Evolutionary conservation across 2,113 vertebrate genomes (phyloP).

Genomic region (Ardeotis arabs): DNA sequence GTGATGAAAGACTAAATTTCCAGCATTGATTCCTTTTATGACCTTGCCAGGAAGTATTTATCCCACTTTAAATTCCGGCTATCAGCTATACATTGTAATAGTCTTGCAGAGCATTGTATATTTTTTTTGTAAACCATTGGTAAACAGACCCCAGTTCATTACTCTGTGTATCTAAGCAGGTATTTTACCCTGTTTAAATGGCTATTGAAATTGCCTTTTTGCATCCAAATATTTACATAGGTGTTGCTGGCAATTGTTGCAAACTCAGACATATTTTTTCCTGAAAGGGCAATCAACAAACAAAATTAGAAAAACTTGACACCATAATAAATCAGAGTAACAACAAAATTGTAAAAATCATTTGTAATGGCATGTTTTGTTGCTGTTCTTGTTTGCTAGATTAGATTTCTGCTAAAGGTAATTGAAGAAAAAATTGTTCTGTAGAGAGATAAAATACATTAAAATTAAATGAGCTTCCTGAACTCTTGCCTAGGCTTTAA

Average conservation of each 20-base stretch:
- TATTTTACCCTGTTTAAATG: slow-evolving; percentile 21
- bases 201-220: slow-evolving; percentile 13
- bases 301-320: slow-evolving; percentile 35
- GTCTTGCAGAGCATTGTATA: neutral
- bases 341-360: slow-evolving; percentile 48
- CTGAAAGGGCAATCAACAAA: slow-evolving; percentile 34
- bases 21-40: slow-evolving; percentile 31
- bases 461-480: slow-evolving; percentile 44
- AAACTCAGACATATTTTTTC: neutral
- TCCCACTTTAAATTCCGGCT: slow-evolving; percentile 41
- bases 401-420: slow-evolving; percentile 57
- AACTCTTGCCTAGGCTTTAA: slow-evolving; percentile 19
- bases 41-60: slow-evolving; percentile 49
- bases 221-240: neutral
- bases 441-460: slow-evolving; percentile 48
- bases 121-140: slow-evolving; percentile 14
- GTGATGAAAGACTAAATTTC: slow-evolving; percentile 31
- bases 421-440: slow-evolving; percentile 60
- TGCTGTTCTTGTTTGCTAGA: slow-evolving; percentile 44
- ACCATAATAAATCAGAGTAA: slow-evolving; percentile 46
- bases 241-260: neutral
- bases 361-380: slow-evolving; percentile 56
- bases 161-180: neutral
- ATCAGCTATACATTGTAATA: slow-evolving; percentile 12
- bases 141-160: slow-evolving; percentile 32